Evolutionary conservation across 2,797 vertebrate species (phyloP), one percentile per base, ranked within the genome.

Genomic region (Sebastes iracundus): DNA sequence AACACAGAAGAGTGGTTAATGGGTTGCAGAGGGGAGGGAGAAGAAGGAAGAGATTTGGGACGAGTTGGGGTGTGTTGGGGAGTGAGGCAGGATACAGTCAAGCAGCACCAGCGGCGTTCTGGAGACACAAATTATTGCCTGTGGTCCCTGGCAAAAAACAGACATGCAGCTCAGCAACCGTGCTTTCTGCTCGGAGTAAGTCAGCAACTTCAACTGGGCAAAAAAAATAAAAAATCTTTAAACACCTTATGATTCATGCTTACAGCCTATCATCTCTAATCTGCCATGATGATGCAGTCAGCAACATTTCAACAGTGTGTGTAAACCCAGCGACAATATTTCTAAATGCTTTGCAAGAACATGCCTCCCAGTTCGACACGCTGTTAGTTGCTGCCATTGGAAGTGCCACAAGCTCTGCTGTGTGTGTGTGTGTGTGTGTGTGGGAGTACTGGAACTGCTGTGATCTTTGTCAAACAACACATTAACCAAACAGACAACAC

Each of bases 101-200:
- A 95, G 96, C 97, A 97, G 96, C 97, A 97, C 95, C 95, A 96
- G 96, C 96, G 95, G 94, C 92, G 94, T 94, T 81, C 82, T 75
- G 74, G 77, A 89, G 61, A 91, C 70, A 84, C 67, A 84, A 61
- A 87, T 75, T 42, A 81, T 70, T 71, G 69, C 84, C 87, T 83
- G 77, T 84, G 80, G 81, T 71, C 90, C 90, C 71, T 74, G 64
- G 83, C 85, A 68, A 77, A 60, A 69, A 75, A 90, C 86, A 87
- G 79, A 86, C 93, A 94, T 93, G 93, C 93, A 91, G 91, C 89
- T 76, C 53, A 80, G 85, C 87, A 88, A 82, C 81, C 78, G 85
- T 90, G 87, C 92, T 90, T 69, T 87, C 79, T 76, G 89, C 90
- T 86, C 74, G 12, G 81, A 94, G 96, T 94, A 97, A 97, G 94